A percentile compares a stretch with the other conserved stretches of the same genome.
Conservation (phyloP, 2,797 vertebrate genomes). For the Cyprinodon diabolis region DNA sequence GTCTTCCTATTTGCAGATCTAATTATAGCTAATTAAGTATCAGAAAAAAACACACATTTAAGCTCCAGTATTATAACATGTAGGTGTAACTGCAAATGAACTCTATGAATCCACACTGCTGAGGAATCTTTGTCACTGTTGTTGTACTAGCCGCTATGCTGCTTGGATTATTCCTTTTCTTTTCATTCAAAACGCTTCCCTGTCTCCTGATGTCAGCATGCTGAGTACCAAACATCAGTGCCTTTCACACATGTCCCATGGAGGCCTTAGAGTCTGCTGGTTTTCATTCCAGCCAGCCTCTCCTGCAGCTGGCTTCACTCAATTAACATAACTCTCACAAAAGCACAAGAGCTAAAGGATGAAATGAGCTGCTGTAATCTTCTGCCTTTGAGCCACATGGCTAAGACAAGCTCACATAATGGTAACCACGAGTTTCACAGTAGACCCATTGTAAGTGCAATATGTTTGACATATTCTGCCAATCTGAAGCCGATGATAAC, state of each 20-base stretch:
- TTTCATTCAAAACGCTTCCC: conserved; percentile 29
- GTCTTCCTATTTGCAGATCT: background rate
- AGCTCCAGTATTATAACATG: background rate
- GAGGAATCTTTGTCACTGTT: conserved; percentile 40
- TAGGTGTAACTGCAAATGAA: conserved; percentile 20
- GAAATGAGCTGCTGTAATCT: conserved; percentile 34
- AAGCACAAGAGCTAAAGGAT: conserved; percentile 20
- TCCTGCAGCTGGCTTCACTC: conserved; percentile 52
- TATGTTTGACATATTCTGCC: conserved; percentile 1
- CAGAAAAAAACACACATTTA: conserved; percentile 4
- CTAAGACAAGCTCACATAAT: conserved; percentile 11
- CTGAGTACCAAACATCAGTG: conserved; percentile 39
- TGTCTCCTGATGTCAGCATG: conserved; percentile 29
- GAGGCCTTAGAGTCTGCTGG: conserved; percentile 26
- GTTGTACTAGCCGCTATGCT: conserved; percentile 4
- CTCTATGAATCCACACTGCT: conserved; percentile 34
- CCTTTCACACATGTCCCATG: conserved; percentile 33
- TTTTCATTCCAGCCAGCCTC: conserved; percentile 43
- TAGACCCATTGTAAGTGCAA: conserved; percentile 5
- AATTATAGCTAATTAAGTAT: conserved; percentile 8
- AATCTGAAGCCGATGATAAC: conserved; percentile 1
- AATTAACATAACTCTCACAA: conserved; percentile 47
- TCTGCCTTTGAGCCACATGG: conserved; percentile 9
- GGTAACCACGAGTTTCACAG: background rate
- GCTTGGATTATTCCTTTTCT: conserved; percentile 2